A percentile compares a stretch with the other conserved stretches of the same genome.
These are phyloP conservation scores for Syngnathoides biaculeatus DNA, from an alignment of 2,113 vertebrate genomes.

Conservation along the genomic window DNA sequence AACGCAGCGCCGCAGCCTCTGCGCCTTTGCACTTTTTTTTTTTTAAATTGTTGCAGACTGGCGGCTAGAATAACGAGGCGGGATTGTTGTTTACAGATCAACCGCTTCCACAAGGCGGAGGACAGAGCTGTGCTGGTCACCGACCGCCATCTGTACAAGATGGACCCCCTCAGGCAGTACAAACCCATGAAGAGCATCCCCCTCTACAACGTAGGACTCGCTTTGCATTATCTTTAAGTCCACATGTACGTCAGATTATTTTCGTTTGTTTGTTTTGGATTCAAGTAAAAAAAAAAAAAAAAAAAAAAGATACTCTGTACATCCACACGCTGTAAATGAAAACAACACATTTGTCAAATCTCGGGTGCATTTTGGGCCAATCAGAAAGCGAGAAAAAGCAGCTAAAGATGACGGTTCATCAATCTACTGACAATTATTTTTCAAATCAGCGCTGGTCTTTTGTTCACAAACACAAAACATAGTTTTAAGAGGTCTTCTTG, in stretches of 20 bases:
- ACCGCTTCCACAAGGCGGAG: constrained; percentile 91
- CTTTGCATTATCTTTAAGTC: background rate
- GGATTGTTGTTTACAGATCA: constrained; percentile 77
- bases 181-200: constrained; percentile 96
- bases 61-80: background rate
- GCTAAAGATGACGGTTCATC: background rate
- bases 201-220: constrained; percentile 86
- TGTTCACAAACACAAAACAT: too few species aligned
- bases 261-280: too few species aligned
- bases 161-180: constrained; percentile 94
- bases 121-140: constrained; percentile 92
- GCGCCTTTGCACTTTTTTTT: background rate
- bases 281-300: too few species aligned
- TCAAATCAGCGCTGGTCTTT: too few species aligned
- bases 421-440: too few species aligned
- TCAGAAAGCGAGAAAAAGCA: background rate
- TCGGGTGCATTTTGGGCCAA: too few species aligned
- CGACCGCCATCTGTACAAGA: constrained; percentile 95
- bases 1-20: background rate
- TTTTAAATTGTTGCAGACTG: background rate
- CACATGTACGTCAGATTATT: too few species aligned
- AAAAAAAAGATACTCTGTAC: too few species aligned
- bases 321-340: too few species aligned
- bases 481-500: too few species aligned
- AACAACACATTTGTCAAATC: too few species aligned